phyloP scores from a whole-genome alignment of 1,140 invertebrate genomes.

The Drosophila ficusphila region DNA sequence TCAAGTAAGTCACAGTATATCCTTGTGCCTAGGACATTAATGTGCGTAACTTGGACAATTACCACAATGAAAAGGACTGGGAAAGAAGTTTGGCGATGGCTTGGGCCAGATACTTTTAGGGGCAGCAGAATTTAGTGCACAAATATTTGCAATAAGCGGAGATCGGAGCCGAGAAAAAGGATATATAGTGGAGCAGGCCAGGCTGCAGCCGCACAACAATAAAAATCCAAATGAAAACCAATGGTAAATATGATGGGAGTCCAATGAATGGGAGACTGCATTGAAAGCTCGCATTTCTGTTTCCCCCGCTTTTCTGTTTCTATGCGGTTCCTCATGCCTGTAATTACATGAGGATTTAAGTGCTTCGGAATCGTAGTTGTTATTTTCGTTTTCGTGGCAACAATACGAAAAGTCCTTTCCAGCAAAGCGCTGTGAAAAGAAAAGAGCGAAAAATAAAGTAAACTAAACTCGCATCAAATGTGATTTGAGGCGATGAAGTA shows the following conservation, averaged over 20 bases:
- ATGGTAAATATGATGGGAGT: conserved; percentile 49
- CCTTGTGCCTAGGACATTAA: conserved; percentile 55
- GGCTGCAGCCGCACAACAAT: conserved; percentile 4
- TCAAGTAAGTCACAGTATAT: not conserved
- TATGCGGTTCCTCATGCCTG: conserved; percentile 13
- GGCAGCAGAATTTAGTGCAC: conserved; percentile 28
- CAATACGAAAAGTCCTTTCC: conserved; percentile 22
- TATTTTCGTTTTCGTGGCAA: conserved; percentile 44
- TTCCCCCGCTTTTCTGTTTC: not conserved
- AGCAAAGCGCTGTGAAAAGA: not conserved
- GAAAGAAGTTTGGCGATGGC: not conserved
- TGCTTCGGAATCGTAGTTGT: conserved; percentile 40
- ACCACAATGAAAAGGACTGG: conserved; percentile 50
- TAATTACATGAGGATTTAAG: conserved; percentile 58
- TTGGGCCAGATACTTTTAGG: conserved; percentile 4
- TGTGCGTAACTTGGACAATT: conserved; percentile 74
- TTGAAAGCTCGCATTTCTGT: conserved; percentile 40
- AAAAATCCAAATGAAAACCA: conserved; percentile 21
- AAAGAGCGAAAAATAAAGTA: conserved; percentile 35
- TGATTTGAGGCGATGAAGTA: conserved; percentile 49
- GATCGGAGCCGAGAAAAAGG: conserved; percentile 2
- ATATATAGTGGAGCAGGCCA: not conserved
- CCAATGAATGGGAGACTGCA: conserved; percentile 28
- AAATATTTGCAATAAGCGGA: conserved; percentile 40
- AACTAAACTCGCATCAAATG: conserved; percentile 37